These are phyloP conservation scores for Cirrhinus mrigala DNA, from an alignment of 2,797 vertebrate genomes.

Conservation along the genomic window DNA sequence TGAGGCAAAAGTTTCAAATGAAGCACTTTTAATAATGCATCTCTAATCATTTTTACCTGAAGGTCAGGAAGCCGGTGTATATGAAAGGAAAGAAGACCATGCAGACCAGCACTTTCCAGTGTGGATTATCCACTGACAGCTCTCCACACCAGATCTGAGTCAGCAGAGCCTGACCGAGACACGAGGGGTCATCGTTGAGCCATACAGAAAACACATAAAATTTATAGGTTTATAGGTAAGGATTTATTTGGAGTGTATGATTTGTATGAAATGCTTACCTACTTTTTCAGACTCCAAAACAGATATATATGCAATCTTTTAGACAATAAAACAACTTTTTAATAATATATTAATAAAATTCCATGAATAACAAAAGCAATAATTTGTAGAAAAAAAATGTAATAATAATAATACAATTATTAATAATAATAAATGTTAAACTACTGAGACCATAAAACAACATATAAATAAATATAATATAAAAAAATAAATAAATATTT, in stretches of 20 bases:
- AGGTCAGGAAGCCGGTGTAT: conserved; percentile 81
- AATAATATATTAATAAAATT: neutral
- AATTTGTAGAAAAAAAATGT: neutral
- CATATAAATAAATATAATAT: neutral
- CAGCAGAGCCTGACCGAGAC: conserved; percentile 83
- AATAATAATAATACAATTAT: neutral
- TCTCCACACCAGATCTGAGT: conserved; percentile 97
- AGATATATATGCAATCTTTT: neutral
- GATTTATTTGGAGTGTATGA: neutral
- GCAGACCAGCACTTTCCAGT: conserved; percentile 86
- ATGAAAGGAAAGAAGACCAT: conserved; percentile 89
- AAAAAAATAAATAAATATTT: too few species aligned
- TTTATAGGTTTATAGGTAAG: neutral
- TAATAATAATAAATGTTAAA: neutral
- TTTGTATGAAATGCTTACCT: too few species aligned
- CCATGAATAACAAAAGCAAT: neutral
- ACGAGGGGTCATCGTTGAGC: neutral
- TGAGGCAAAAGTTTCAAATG: neutral
- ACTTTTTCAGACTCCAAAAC: neutral
- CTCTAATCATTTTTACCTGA: conserved; percentile 66
- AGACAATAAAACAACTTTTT: neutral
- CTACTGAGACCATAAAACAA: neutral
- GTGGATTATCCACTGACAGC: conserved; percentile 85
- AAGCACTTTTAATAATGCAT: neutral
- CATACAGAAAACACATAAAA: neutral